phyloP scores from a whole-genome alignment of 2,797 vertebrate species.

The Pseudomugil tenellus region DNA sequence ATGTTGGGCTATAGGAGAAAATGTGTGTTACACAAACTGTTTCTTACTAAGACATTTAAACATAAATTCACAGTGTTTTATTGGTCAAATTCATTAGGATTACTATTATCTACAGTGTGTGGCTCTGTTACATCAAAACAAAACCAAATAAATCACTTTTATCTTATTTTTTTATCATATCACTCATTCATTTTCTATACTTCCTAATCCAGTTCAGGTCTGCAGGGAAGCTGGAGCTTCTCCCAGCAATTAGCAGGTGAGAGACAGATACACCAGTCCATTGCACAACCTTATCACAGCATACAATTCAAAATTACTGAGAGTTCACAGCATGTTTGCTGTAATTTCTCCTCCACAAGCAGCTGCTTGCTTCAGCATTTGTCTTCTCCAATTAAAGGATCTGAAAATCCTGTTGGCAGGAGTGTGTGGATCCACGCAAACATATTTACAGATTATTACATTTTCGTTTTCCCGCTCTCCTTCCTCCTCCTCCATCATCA shows the following conservation, averaged over 20 bases:
- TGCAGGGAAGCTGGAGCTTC: no score
- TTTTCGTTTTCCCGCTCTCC: constrained; percentile 26
- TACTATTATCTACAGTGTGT: no score
- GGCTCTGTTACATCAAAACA: no score
- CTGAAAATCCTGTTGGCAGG: constrained; percentile 19
- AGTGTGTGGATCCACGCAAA: constrained; percentile 21
- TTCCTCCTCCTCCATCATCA: constrained; percentile 15
- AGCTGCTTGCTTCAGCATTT: constrained; percentile 3
- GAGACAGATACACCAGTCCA: no score
- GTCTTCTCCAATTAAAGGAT: background rate
- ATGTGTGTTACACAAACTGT: background rate
- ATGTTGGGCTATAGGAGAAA: background rate
- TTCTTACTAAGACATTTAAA: background rate
- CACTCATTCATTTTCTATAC: no score
- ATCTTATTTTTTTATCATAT: background rate
- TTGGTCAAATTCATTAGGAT: background rate
- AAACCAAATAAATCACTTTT: no score
- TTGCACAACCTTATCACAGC: no score
- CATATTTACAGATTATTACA: constrained; percentile 49
- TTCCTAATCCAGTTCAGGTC: no score
- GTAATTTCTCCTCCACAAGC: constrained; percentile 26
- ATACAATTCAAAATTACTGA: background rate
- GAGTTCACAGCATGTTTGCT: background rate
- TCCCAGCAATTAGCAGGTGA: no score
- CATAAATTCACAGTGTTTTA: background rate